Base-by-base conservation (phyloP, 2,888 invertebrate species). In the Drosophila siamana region DNA sequence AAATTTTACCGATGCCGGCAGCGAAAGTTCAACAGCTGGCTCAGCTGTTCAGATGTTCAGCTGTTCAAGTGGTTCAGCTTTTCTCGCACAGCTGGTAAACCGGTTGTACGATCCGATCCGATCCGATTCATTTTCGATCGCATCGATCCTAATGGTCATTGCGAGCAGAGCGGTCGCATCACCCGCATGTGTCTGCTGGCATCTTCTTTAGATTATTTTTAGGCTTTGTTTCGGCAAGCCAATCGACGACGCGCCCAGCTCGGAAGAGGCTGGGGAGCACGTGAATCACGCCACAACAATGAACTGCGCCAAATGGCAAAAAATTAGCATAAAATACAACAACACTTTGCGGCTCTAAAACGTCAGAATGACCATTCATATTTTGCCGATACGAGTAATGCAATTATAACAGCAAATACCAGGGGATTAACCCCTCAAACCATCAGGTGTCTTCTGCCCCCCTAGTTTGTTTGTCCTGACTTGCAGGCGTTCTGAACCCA, bases 1-100 rank as follows among this genome's bases (percentile, higher is more conserved):
- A 77, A 72, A 63, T 33, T 33, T 11, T 77, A 62, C 57, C 75
- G 60, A 55, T 43, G 74, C 69, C 78, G 68, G 70, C 86, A 87
- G 83, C 86, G 88, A 87, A 83, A 83, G 88, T 87, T 77, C 15
- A 44, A 73, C 26, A 33, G n/a, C 33, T 5, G 11, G n/a, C 33
- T n/a, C n/a, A 33, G 33, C 33, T 33, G 33, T n/a, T 33, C 82
- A 81, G 86, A 86, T 85, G 81, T 84, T 78, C 36, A 36, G 30
- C 30, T 30, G 30, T 30, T 30, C 13, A 30, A 30, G 86, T 86
- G 81, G 81, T 84, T 78, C 13, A 36, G 30, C 11, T n/a, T 52
- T 50, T 54, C n/a, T 54, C 60, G 65, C 54, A 64, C 82, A 83
- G 82, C 82, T 83, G 88, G 57, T n/a, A 82, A 83, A 83, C 83